Conservation (phyloP, 2,113 vertebrate species). For the Condylura cristata region DNA sequence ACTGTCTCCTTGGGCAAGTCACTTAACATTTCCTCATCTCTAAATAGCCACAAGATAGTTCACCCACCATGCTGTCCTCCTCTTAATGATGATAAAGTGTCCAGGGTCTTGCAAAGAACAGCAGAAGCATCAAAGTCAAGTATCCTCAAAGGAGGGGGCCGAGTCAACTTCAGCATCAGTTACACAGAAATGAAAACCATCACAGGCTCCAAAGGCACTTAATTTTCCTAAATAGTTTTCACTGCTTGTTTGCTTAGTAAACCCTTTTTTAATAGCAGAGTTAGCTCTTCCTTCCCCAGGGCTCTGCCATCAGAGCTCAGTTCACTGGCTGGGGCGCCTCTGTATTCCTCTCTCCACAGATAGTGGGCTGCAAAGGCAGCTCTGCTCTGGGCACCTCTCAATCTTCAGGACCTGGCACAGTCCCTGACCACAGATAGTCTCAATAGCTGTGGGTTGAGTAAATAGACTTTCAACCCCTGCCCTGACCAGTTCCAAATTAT, state of each 20-base stretch:
- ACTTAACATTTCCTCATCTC: not conserved
- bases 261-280: not conserved
- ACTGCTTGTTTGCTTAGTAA: conserved; percentile 30
- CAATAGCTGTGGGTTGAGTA: not conserved
- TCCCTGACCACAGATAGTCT: not conserved
- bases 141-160: not conserved
- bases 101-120: not conserved
- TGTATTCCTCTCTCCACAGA: not conserved
- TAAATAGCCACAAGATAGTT: not conserved
- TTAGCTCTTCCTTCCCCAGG: not conserved
- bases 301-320: not conserved
- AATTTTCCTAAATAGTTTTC: conserved; percentile 40
- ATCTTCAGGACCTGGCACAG: not conserved
- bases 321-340: not conserved
- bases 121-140: not conserved
- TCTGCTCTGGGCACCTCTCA: not conserved
- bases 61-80: not conserved
- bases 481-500: conserved; percentile 40
- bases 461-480: conserved; percentile 38
- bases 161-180: not conserved
- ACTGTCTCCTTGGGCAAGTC: not conserved
- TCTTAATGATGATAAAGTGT: not conserved
- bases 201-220: not conserved
- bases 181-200: not conserved
- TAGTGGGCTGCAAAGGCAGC: not conserved